Evolutionary conservation across 2,797 vertebrate species (phyloP).

Genomic region (Sebastes hubbsi): DNA sequence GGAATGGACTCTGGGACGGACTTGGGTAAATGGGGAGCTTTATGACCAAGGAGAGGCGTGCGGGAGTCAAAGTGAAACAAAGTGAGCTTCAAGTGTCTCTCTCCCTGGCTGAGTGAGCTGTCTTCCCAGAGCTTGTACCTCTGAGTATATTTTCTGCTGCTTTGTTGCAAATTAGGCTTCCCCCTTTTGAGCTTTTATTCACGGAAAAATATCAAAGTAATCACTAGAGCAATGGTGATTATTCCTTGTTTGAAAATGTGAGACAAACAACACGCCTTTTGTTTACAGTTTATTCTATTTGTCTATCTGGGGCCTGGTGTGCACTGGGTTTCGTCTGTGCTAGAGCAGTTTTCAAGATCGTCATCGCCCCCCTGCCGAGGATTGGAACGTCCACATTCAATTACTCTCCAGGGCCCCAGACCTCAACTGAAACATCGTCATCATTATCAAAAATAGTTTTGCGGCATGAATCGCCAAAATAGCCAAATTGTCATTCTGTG

Average conservation of each 20-base stretch:
- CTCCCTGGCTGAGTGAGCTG: slow-evolving; percentile 49
- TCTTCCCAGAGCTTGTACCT: slow-evolving; percentile 40
- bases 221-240: slow-evolving; percentile 54
- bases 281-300: slow-evolving; percentile 46
- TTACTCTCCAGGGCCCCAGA: slow-evolving; percentile 8
- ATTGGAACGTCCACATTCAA: background rate
- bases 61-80: slow-evolving; percentile 70
- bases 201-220: slow-evolving; percentile 53
- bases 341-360: background rate
- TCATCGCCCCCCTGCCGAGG: background rate
- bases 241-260: slow-evolving; percentile 32
- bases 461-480: background rate
- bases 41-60: slow-evolving; percentile 60
- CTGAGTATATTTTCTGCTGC: slow-evolving; percentile 62
- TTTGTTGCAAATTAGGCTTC: slow-evolving; percentile 66
- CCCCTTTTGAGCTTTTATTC: slow-evolving; percentile 50
- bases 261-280: slow-evolving; percentile 35
- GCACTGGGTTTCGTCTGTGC: background rate
- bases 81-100: slow-evolving; percentile 70
- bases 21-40: slow-evolving; percentile 72
- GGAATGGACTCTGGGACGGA: slow-evolving; percentile 69
- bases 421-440: background rate
- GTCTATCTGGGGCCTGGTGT: background rate
- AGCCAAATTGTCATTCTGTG: background rate
- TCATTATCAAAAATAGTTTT: background rate